Evolutionary conservation across 2,888 invertebrate genomes (phyloP).

Genomic region (Cryptocheilus praepositus): DNA sequence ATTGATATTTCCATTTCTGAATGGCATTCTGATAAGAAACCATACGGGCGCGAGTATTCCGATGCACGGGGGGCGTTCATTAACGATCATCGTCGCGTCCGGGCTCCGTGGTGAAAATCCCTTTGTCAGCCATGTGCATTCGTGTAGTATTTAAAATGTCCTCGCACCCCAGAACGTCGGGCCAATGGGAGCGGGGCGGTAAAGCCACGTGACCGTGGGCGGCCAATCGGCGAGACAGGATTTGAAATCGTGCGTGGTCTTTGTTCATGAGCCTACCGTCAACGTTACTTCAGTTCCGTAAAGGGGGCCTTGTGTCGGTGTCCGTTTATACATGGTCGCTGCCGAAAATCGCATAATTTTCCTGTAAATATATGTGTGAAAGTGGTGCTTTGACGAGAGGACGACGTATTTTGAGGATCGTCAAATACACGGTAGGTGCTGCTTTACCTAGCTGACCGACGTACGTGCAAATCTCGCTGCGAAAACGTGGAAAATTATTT

Average conservation of each 20-base stretch:
- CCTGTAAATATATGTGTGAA: constrained; percentile 67
- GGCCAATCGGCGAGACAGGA: constrained; percentile 76
- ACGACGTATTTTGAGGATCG: constrained; percentile 61
- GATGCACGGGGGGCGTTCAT: too few relatives aligned
- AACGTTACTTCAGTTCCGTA: constrained; percentile 73
- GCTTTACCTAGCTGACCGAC: not conserved
- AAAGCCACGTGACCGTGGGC: constrained; percentile 76
- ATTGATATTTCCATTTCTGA: constrained; percentile 5
- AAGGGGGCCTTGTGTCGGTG: constrained; percentile 74
- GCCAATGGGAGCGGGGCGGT: constrained; percentile 75
- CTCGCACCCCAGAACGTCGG: constrained; percentile 49
- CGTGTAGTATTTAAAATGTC: constrained; percentile 58
- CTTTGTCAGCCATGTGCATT: constrained; percentile 61
- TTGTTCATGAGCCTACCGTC: constrained; percentile 72
- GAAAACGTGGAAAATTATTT: constrained; percentile 33
- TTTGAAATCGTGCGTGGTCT: constrained; percentile 76
- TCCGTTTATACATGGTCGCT: constrained; percentile 70
- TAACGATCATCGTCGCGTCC: too few relatives aligned
- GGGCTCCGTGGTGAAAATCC: constrained; percentile 17
- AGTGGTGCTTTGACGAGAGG: constrained; percentile 59
- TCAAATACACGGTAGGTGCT: constrained; percentile 65
- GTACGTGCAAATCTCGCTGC: constrained; percentile 2
- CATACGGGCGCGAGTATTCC: not conserved
- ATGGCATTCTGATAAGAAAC: not conserved
- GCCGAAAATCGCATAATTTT: constrained; percentile 60